These are phyloP conservation scores for Oryzias celebensis DNA, from an alignment of 2,113 vertebrate genomes.

Conservation along the genomic window DNA sequence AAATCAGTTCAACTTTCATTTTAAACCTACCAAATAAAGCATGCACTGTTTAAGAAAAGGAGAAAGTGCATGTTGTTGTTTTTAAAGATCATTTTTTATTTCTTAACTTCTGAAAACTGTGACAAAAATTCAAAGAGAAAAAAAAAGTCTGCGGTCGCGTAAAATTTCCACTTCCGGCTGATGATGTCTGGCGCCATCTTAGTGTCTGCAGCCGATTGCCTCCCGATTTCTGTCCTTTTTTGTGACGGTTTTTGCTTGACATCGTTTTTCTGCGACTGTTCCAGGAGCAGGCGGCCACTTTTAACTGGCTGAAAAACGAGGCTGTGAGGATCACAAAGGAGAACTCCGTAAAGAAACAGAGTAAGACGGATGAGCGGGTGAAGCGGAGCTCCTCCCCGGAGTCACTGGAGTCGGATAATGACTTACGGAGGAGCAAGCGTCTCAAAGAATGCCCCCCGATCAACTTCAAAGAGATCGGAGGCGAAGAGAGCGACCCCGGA, in stretches of 20 bases:
- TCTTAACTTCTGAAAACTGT: no score
- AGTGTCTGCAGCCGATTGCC: no score
- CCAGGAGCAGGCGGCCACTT: constrained; percentile 65
- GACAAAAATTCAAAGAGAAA: no score
- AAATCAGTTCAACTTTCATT: neutral
- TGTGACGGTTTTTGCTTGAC: no score
- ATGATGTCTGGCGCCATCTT: no score
- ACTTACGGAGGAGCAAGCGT: constrained; percentile 57
- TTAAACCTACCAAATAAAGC: neutral
- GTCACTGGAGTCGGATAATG: constrained; percentile 44
- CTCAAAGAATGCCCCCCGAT: constrained; percentile 53
- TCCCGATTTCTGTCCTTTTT: no score
- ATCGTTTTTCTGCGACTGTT: constrained; percentile 10
- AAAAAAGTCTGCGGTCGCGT: no score
- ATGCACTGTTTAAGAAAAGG: no score
- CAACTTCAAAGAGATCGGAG: constrained; percentile 47
- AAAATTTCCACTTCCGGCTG: no score
- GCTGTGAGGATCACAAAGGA: constrained; percentile 64
- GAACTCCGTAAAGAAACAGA: constrained; percentile 14
- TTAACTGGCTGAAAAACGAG: constrained; percentile 72
- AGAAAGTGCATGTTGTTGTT: no score
- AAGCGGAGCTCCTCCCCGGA: constrained; percentile 59
- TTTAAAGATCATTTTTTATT: no score
- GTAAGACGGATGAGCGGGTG: neutral
- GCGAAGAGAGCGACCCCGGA: constrained; percentile 30